phyloP scores from a whole-genome alignment of 1,140 invertebrate genomes.

The Eupristina koningsbergeri region DNA sequence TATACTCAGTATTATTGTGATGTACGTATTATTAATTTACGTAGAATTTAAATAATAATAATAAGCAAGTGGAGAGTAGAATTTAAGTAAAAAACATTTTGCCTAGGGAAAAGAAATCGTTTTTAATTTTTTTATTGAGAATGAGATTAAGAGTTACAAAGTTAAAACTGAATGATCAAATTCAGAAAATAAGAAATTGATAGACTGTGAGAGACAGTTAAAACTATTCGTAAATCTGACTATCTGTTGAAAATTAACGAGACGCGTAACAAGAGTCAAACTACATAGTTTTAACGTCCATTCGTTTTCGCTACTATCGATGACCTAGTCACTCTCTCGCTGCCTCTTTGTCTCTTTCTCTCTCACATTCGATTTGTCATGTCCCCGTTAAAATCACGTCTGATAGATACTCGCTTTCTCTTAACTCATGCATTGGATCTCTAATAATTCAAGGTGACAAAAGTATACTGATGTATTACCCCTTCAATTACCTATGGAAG shows the following conservation, averaged over 20 bases:
- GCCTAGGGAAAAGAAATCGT: not conserved
- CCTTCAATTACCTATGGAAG: slow-evolving; percentile 35
- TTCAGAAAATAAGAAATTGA: not conserved
- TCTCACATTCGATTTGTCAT: slow-evolving; percentile 26
- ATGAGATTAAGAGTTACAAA: not conserved
- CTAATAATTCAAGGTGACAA: slow-evolving; percentile 14
- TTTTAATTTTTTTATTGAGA: no score
- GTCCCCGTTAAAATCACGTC: slow-evolving; percentile 27
- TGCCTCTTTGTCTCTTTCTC: not conserved
- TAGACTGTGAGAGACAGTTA: not conserved
- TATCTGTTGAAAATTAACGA: slow-evolving; percentile 30
- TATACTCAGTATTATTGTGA: no score
- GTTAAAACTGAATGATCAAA: no score
- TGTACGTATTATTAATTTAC: no score
- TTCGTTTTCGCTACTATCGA: slow-evolving; percentile 20
- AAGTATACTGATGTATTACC: slow-evolving; percentile 13
- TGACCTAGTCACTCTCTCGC: not conserved
- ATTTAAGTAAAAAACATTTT: not conserved
- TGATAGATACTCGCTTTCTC: not conserved
- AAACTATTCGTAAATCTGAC: slow-evolving; percentile 1
- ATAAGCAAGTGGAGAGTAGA: no score
- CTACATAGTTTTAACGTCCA: not conserved
- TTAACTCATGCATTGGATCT: not conserved
- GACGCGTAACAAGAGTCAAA: not conserved
- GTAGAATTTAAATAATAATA: no score